Evolutionary conservation across 2,888 invertebrate species (phyloP).

Genomic region (Synanthedon formicaeformis): DNA sequence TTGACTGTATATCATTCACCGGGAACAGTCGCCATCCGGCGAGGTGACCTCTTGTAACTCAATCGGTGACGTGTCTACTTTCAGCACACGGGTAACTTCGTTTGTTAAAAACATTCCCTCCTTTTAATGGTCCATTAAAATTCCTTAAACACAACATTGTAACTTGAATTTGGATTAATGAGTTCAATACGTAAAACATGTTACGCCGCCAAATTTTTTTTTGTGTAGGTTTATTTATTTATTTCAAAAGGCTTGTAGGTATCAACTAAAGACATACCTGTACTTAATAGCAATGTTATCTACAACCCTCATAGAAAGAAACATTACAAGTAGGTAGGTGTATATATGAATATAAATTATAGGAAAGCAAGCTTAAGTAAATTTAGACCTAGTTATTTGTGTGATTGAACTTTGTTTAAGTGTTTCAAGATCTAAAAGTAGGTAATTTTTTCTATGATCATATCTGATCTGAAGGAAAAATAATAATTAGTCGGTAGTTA

Average conservation of each 20-base stretch:
- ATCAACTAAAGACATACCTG: too few relatives aligned
- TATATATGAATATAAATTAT: not conserved
- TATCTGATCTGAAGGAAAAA: too few relatives aligned
- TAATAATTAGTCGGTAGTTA: too few relatives aligned
- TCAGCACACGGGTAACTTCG: conserved; percentile 7
- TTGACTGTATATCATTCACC: conserved; percentile 35
- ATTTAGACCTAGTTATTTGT: not conserved
- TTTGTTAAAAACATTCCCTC: conserved; percentile 3
- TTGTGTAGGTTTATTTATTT: too few relatives aligned
- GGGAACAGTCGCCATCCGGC: conserved; percentile 16
- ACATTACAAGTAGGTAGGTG: not conserved
- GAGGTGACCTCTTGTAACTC: conserved; percentile 19
- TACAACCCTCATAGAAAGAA: too few relatives aligned
- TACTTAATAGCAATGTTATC: too few relatives aligned
- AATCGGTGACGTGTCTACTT: conserved; percentile 11
- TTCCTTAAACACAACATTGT: not conserved
- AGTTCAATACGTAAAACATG: too few relatives aligned
- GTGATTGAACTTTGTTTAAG: not conserved
- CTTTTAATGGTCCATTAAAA: not conserved
- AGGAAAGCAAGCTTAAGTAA: not conserved
- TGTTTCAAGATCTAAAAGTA: too few relatives aligned
- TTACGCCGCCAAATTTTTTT: too few relatives aligned
- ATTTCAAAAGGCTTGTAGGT: too few relatives aligned
- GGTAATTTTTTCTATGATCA: too few relatives aligned
- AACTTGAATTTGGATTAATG: too few relatives aligned